Conservation (phyloP, 2,888 invertebrate species). For the Marronus borbonicus region DNA sequence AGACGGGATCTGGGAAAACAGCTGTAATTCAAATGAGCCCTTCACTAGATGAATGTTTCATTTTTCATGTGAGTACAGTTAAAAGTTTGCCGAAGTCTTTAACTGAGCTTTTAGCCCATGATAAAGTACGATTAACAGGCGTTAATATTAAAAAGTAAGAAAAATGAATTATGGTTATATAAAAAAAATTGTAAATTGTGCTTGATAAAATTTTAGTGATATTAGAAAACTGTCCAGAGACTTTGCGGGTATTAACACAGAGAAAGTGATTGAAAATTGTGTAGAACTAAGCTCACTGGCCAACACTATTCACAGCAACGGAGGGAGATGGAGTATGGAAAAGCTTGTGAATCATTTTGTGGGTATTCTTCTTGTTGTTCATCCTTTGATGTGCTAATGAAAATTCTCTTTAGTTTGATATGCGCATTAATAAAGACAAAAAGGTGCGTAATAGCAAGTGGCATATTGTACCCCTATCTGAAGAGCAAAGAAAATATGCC, state of each 20-base stretch:
- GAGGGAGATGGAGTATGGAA: slow-evolving; percentile 76
- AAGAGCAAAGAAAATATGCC: slow-evolving; percentile 75
- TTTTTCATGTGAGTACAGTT: slow-evolving; percentile 74
- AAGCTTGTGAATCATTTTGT: slow-evolving; percentile 74
- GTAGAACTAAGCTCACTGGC: slow-evolving; percentile 75
- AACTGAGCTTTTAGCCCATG: slow-evolving; percentile 72
- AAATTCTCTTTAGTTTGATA: slow-evolving; percentile 67
- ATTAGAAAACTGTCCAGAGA: slow-evolving; percentile 77
- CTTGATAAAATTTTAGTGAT: slow-evolving; percentile 70
- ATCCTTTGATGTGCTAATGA: too few species aligned
- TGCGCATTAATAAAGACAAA: slow-evolving; percentile 73
- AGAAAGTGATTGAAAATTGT: slow-evolving; percentile 74
- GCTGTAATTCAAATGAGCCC: slow-evolving; percentile 77
- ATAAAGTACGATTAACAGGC: slow-evolving; percentile 75
- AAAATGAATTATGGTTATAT: slow-evolving; percentile 5
- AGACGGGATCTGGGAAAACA: slow-evolving; percentile 75
- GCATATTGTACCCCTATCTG: slow-evolving; percentile 73
- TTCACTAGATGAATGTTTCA: slow-evolving; percentile 73
- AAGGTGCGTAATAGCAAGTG: slow-evolving; percentile 76
- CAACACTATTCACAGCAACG: slow-evolving; percentile 72
- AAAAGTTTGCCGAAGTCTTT: slow-evolving; percentile 75
- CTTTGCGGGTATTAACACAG: slow-evolving; percentile 73
- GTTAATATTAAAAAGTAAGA: slow-evolving; percentile 77
- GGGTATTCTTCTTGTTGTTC: slow-evolving; percentile 55
- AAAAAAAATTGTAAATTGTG: slow-evolving; percentile 28